Base-by-base conservation (phyloP, 2,797 vertebrate species). In the Harpagifer antarcticus region DNA sequence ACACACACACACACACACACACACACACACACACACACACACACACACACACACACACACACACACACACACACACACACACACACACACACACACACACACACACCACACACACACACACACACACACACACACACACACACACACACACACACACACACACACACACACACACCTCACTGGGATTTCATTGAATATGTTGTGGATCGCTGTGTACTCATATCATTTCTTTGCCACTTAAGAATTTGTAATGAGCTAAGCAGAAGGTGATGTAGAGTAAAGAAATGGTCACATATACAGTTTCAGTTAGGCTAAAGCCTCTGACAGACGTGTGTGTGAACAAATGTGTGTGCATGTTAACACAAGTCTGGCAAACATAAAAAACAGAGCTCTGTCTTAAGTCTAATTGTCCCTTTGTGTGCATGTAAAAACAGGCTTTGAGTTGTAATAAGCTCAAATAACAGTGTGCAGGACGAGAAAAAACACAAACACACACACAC, bases 361-460 rank as follows among this genome's bases (percentile, higher is more conserved):
- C 44, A 66, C 78, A 74, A 53, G 70, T 55, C 50, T 65, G 54
- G 48, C 40, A 67, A 57, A 50, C 71, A 54, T 63, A 43, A 43
- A 44, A 76, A 70, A 15, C 54, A 65, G 56, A 54, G 53, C 54
- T 61, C 60, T 16, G 61, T 70, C 67, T 72, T 11, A 69, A 79
- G 59, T 60, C 71, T 81, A 77, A 77, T 53, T 43, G 53, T 79
- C 66, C 76, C 73, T 68, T 72, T 67, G 77, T 62, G 49, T 23
- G 17, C 4, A 13, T 57, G 65, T 66, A 67, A 78, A 76, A 68
- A 83, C 57, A 76, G 72, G 44, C 47, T 67, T 61, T 0, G 19
- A 14, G 61, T 37, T 79, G 75, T 79, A 84, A 84, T 70, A 62
- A 56, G 53, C 64, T 65, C 54, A 77, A 84, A 82, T 88, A 75